Evolutionary conservation across 30 jellyfish, hydroid and myxozoan species (phyloP).

Genomic region (Aurelia sp.): DNA sequence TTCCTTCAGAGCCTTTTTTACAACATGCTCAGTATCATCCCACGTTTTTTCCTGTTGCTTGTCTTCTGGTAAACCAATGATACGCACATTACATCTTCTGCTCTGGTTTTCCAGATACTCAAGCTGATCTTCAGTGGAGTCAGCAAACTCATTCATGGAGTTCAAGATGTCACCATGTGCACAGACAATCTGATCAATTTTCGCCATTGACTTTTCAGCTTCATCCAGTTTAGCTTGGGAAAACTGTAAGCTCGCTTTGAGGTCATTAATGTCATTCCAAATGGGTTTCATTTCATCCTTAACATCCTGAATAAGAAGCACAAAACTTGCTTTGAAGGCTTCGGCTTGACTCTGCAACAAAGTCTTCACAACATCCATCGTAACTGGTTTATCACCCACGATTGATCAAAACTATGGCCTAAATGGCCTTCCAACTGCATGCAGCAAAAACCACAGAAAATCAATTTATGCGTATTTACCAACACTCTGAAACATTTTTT

Average conservation of each 20-base stretch:
- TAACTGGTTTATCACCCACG: not conserved
- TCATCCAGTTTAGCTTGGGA: slow-evolving; percentile 19
- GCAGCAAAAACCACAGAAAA: too few relatives aligned
- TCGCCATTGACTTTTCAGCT: not conserved
- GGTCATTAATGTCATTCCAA: slow-evolving; percentile 15
- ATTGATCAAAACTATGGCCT: not conserved
- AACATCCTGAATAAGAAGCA: slow-evolving; percentile 26
- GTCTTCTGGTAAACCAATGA: slow-evolving; percentile 28
- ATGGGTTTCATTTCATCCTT: slow-evolving; percentile 21
- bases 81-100: slow-evolving; percentile 23
- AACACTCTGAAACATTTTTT: too few relatives aligned
- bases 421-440: too few relatives aligned
- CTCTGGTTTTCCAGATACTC: slow-evolving; percentile 29
- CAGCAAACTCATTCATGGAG: slow-evolving; percentile 17
- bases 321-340: slow-evolving; percentile 15
- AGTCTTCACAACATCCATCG: slow-evolving; percentile 11
- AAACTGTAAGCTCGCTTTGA: slow-evolving; percentile 22
- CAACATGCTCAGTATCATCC: slow-evolving; percentile 18
- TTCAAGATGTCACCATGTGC: slow-evolving; percentile 12
- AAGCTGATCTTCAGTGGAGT: slow-evolving; percentile 18
- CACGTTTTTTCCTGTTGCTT: slow-evolving; percentile 12
- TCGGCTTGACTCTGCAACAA: slow-evolving; percentile 24
- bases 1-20: slow-evolving; percentile 20
- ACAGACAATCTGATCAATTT: not conserved
- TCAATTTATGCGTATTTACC: too few relatives aligned